These are phyloP conservation scores for Syrrhaptes paradoxus DNA, from an alignment of 2,113 vertebrate genomes.

Conservation along the genomic window DNA sequence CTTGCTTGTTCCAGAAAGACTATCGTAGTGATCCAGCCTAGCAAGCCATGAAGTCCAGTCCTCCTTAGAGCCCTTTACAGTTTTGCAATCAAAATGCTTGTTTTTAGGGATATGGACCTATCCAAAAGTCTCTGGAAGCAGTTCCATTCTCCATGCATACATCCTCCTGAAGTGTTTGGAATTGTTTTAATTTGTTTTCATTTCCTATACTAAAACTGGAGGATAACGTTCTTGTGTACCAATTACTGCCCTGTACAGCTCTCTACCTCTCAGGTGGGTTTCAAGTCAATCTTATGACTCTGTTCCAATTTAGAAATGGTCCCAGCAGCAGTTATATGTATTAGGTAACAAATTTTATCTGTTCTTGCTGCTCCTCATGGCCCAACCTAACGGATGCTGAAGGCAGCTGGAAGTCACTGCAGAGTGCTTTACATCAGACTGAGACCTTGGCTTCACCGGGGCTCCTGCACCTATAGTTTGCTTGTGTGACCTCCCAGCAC, in stretches of 20 bases:
- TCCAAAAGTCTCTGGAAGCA: background rate
- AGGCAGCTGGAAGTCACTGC: background rate
- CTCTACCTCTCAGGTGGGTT: background rate
- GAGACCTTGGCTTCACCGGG: fast-evolving
- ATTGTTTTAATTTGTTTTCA: constrained; percentile 33
- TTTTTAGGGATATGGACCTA: background rate
- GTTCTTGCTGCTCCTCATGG: background rate
- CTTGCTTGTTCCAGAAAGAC: background rate
- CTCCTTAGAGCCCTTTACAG: background rate
- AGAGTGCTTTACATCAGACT: background rate
- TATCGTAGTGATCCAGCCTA: background rate
- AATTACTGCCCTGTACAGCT: background rate
- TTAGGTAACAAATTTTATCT: background rate
- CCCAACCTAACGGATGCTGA: background rate
- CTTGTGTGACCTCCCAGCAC: background rate
- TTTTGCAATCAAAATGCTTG: background rate
- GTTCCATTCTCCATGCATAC: background rate
- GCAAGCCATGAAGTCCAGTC: background rate
- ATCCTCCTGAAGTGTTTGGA: background rate
- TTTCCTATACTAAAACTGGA: background rate
- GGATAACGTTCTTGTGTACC: background rate
- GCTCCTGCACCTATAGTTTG: background rate
- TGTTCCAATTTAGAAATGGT: background rate
- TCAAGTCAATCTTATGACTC: background rate
- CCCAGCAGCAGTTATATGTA: background rate